A percentile compares a stretch with the other conserved stretches of the same genome.
Conservation (phyloP, 2,888 invertebrate species). For the Mythimna impura region DNA sequence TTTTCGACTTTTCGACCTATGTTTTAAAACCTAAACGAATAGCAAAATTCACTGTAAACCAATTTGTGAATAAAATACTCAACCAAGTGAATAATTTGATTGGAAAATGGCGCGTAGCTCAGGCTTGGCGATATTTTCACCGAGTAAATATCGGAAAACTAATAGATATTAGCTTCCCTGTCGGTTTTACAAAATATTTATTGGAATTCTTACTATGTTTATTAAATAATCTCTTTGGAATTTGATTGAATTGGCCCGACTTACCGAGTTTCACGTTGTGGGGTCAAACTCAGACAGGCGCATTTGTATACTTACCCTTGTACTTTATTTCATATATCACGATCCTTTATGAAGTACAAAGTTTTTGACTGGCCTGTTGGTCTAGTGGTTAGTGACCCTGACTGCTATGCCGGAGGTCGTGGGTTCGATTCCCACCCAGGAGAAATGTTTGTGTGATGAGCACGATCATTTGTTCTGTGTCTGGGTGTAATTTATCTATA, state of each 20-base stretch:
- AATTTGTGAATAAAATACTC: neutral
- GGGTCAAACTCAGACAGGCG: too few species aligned
- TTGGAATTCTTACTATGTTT: neutral
- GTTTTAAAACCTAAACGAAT: neutral
- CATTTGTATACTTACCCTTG: too few species aligned
- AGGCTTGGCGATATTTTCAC: neutral
- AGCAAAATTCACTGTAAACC: neutral
- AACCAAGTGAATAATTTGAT: conserved; percentile 18
- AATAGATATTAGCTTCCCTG: conserved; percentile 23
- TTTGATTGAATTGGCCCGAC: neutral
- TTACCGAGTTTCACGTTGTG: too few species aligned
- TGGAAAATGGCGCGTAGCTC: conserved; percentile 12
- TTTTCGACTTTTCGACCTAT: neutral
- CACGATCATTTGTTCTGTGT: too few species aligned
- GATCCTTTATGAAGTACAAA: too few species aligned
- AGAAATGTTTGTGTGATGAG: too few species aligned
- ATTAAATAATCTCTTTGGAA: neutral
- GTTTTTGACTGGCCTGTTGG: too few species aligned
- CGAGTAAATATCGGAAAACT: conserved; percentile 32
- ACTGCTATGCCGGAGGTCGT: too few species aligned
- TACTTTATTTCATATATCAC: neutral
- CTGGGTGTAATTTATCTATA: too few species aligned
- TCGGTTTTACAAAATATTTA: neutral
- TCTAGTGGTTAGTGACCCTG: too few species aligned
- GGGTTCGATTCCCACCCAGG: too few species aligned